Conservation (phyloP, 37 sponge, comb jelly and placozoan genomes). For the Diacarnus erythraeanus region DNA sequence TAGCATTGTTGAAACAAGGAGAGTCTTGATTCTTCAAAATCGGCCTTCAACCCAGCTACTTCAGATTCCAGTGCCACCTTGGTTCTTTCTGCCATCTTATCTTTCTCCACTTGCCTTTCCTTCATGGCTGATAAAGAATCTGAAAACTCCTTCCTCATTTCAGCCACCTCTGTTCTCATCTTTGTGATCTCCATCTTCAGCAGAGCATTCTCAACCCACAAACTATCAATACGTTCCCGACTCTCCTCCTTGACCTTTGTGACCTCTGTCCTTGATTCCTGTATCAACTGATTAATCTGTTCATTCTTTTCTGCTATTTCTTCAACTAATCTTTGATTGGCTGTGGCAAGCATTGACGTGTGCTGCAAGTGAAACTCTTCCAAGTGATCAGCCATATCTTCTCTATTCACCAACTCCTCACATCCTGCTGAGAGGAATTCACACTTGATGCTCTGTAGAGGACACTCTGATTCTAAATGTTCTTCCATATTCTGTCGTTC, state of each 20-base stretch:
- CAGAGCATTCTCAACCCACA: conserved; percentile 9
- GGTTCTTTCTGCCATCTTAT: background rate
- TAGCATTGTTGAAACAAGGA: conserved; percentile 26
- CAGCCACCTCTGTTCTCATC: background rate
- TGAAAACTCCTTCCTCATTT: background rate
- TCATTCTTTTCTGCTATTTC: conserved; percentile 12
- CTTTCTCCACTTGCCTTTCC: background rate
- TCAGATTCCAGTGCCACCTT: background rate
- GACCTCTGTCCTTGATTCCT: background rate
- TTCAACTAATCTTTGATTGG: conserved; percentile 19
- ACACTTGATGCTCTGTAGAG: conserved; percentile 16
- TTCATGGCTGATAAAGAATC: background rate
- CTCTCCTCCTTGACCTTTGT: background rate
- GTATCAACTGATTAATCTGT: background rate
- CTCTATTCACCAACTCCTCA: background rate
- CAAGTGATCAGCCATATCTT: conserved; percentile 31
- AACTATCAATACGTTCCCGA: background rate
- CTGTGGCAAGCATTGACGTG: conserved; percentile 11
- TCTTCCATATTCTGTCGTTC: conserved; percentile 32
- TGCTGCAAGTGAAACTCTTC: conserved; percentile 9
- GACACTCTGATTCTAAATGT: conserved; percentile 26
- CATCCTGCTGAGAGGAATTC: conserved; percentile 38
- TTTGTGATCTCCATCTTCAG: conserved; percentile 14
- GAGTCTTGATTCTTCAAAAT: background rate
- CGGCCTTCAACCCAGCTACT: background rate